Evolutionary conservation across 2,797 vertebrate species (phyloP).

Genomic region (Liparis tanakae): DNA sequence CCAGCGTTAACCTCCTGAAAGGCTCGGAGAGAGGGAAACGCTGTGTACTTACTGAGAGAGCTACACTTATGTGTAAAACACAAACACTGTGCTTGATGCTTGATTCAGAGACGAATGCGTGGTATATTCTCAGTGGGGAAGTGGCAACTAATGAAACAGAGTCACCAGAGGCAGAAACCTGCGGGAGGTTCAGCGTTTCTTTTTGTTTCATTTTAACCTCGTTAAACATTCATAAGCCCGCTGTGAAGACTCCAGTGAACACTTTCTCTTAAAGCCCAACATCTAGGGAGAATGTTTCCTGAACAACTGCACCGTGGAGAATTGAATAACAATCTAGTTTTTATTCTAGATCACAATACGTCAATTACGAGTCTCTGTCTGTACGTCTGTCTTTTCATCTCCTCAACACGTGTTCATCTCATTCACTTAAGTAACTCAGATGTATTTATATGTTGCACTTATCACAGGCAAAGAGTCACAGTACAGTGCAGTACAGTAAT

Average conservation of each 20-base stretch:
- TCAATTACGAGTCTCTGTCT: background rate
- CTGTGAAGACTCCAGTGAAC: slow-evolving; percentile 32
- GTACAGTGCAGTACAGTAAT: too few relatives aligned
- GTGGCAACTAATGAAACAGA: slow-evolving; percentile 37
- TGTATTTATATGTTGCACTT: too few relatives aligned
- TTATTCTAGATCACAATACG: background rate
- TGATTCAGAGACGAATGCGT: slow-evolving; percentile 30
- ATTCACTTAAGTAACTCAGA: background rate
- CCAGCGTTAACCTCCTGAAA: slow-evolving; percentile 40
- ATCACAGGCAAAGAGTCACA: too few relatives aligned
- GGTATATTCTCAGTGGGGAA: slow-evolving; percentile 30
- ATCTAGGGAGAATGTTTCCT: slow-evolving; percentile 9
- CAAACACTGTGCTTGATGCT: slow-evolving; percentile 23
- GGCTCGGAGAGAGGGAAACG: slow-evolving; percentile 12
- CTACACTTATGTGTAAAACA: slow-evolving; percentile 27
- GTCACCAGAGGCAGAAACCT: slow-evolving; percentile 42
- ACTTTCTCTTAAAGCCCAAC: slow-evolving; percentile 16
- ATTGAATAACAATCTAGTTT: background rate
- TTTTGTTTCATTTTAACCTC: slow-evolving; percentile 53
- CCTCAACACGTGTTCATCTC: background rate
- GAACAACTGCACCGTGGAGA: slow-evolving; percentile 6
- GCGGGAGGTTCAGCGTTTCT: slow-evolving; percentile 10
- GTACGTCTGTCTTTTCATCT: background rate
- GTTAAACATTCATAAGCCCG: slow-evolving; percentile 50
- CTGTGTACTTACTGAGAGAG: slow-evolving; percentile 21